Evolutionary conservation across 2,888 invertebrate species (phyloP).

Genomic region (Chesias legatella): DNA sequence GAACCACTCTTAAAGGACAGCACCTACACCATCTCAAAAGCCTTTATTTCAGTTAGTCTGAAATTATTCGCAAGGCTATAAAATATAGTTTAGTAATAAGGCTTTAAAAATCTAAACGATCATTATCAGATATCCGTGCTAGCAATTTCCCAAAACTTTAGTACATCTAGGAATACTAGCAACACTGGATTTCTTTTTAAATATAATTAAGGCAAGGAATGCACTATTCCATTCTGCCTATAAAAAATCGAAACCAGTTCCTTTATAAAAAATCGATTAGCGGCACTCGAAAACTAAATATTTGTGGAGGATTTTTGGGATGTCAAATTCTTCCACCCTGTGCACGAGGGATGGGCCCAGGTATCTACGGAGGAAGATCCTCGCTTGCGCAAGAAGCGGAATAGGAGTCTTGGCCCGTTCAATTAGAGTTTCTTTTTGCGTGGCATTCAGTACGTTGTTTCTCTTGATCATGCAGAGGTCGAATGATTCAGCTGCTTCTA

Average conservation of each 20-base stretch:
- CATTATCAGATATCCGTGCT: not conserved
- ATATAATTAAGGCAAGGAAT: not conserved
- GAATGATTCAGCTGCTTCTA: constrained; percentile 88
- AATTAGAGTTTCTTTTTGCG: constrained; percentile 83
- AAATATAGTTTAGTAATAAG: no score
- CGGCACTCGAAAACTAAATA: constrained; percentile 85
- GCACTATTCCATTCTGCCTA: constrained; percentile 30
- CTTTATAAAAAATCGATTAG: constrained; percentile 44
- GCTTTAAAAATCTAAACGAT: not conserved
- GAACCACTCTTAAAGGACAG: no score
- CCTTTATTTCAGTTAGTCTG: no score
- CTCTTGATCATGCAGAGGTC: constrained; percentile 90
- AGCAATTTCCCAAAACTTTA: not conserved
- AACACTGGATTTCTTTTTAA: constrained; percentile 3
- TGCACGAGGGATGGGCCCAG: constrained; percentile 81
- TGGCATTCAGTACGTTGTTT: constrained; percentile 82
- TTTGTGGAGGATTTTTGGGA: constrained; percentile 83
- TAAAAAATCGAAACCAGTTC: constrained; percentile 29
- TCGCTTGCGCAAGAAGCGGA: constrained; percentile 83
- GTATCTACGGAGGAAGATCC: constrained; percentile 79
- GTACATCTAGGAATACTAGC: not conserved
- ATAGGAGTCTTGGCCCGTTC: constrained; percentile 84
- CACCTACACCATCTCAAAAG: no score
- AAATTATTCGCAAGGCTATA: no score
- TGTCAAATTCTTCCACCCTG: constrained; percentile 79